A percentile compares a stretch with the other conserved stretches of the same genome.
Conservation (phyloP, 2,113 vertebrate species). For the Ptilorrhoa leucosticta region DNA sequence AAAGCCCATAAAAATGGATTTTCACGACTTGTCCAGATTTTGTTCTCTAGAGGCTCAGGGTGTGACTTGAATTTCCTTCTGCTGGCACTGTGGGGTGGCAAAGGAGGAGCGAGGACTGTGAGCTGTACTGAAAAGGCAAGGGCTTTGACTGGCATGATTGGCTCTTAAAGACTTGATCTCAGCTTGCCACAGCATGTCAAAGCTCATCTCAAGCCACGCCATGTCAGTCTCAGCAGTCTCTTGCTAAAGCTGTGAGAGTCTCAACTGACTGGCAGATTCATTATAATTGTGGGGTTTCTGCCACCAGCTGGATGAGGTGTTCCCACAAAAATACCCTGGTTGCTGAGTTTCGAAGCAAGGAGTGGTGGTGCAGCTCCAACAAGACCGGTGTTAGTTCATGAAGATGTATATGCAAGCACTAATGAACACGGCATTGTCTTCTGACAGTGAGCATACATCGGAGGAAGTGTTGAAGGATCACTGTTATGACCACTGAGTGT, state of each 20-base stretch:
- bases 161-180: neutral
- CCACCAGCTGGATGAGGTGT: accelerated
- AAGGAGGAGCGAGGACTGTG: accelerated
- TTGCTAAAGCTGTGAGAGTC: neutral
- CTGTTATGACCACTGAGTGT: neutral
- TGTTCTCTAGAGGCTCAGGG: neutral
- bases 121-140: neutral
- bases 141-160: neutral
- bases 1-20: neutral
- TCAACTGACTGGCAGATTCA: neutral
- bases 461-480: neutral
- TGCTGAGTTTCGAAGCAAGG: neutral
- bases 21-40: neutral
- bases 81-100: neutral
- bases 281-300: neutral
- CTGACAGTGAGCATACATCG: accelerated
- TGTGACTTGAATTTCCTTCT: neutral
- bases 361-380: neutral
- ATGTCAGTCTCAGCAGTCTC: neutral
- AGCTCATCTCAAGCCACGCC: neutral
- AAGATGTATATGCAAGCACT: neutral
- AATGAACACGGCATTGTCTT: neutral
- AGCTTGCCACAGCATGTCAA: accelerated
- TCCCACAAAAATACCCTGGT: neutral
- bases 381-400: neutral